Evolutionary conservation across 2,797 vertebrate species (phyloP).

Genomic region (Tachyglossus aculeatus): DNA sequence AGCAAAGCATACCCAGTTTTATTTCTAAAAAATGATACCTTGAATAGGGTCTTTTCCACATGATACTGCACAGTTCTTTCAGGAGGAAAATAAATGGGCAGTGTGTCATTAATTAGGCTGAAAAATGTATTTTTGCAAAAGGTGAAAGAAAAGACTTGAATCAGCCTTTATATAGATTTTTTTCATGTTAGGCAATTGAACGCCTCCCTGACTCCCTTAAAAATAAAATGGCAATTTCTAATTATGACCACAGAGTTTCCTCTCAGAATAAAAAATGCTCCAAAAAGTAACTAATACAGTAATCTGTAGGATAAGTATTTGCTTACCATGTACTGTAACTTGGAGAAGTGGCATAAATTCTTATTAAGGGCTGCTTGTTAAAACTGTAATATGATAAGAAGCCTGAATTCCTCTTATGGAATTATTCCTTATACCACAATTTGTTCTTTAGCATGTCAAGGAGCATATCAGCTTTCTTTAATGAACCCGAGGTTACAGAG

Average conservation of each 20-base stretch:
- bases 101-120: conserved; percentile 10
- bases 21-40: not conserved
- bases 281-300: not conserved
- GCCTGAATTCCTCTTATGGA: not conserved
- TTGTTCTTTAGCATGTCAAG: not conserved
- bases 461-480: not conserved
- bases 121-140: conserved; percentile 26
- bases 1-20: not conserved
- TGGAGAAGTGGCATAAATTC: not conserved
- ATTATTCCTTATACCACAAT: not conserved
- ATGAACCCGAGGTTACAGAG: conserved; percentile 12
- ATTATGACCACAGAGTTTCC: not conserved
- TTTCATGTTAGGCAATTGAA: conserved; percentile 13
- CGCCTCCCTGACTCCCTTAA: conserved; percentile 8
- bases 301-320: not conserved
- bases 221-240: conserved; percentile 5
- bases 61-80: not conserved
- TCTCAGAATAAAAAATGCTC: not conserved
- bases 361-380: not conserved
- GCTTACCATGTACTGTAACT: not conserved
- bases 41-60: not conserved
- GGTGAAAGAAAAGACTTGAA: conserved; percentile 27
- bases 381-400: not conserved
- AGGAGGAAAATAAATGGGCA: not conserved
- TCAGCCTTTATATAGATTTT: conserved; percentile 24